Percentiles rank a stretch among this genome's conserved stretches.
These are phyloP conservation scores for Ariopsis seemanni DNA, from an alignment of 2,113 vertebrate species.

Conservation along the genomic window DNA sequence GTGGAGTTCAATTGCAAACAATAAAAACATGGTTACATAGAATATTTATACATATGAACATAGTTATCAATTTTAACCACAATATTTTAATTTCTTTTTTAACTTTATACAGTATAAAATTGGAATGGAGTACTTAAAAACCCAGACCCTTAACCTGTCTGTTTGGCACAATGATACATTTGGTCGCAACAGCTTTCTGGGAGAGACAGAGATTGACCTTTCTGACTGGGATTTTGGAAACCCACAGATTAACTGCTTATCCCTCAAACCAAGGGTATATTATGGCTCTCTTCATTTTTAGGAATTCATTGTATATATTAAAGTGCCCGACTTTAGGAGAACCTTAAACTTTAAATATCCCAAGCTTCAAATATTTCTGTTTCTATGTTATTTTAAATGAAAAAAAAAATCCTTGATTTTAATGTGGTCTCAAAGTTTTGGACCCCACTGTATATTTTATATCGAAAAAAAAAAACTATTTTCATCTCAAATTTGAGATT, in stretches of 20 bases:
- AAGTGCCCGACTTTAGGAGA: not conserved
- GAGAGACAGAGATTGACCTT: constrained; percentile 90
- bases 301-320: not conserved
- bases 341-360: not conserved
- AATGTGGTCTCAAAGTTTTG: not conserved
- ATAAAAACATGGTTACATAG: not conserved
- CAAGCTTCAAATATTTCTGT: not conserved
- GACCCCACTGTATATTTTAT: not conserved
- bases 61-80: not conserved
- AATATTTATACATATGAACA: not conserved
- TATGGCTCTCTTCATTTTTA: not conserved
- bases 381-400: not conserved
- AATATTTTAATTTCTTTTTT: not conserved
- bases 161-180: constrained; percentile 96
- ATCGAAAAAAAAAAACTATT: not conserved
- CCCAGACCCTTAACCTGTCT: constrained; percentile 87
- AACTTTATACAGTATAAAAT: constrained; percentile 84
- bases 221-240: constrained; percentile 87
- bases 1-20: not conserved
- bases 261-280: constrained; percentile 84
- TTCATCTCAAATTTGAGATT: not conserved
- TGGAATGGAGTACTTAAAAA: constrained; percentile 78
- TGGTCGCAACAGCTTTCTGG: constrained; percentile 93
- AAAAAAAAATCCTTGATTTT: not conserved
- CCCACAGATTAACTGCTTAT: constrained; percentile 83